A percentile compares a stretch with the other conserved stretches of the same genome.
These are phyloP conservation scores for Hydrolagus colliei DNA, from an alignment of 2,797 vertebrate genomes.

Conservation along the genomic window DNA sequence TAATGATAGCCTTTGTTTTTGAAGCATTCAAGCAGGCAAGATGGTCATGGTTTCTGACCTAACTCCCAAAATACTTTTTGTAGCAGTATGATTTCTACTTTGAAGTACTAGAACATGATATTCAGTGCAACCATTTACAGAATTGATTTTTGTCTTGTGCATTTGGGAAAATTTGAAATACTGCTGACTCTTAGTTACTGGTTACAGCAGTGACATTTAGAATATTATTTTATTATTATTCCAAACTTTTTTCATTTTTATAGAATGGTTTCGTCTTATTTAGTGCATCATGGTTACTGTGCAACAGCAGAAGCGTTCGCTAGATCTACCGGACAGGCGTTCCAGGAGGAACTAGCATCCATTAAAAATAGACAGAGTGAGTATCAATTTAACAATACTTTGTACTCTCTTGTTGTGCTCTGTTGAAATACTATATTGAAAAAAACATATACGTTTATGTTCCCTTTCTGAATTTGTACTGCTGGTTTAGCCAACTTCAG, in stretches of 20 bases:
- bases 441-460: not conserved
- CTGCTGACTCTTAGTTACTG: not conserved
- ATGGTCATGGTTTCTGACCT: not conserved
- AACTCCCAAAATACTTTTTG: not conserved
- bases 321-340: slow-evolving; percentile 72
- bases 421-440: not conserved
- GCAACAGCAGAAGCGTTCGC: slow-evolving; percentile 74
- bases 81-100: not conserved
- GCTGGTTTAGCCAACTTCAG: not conserved
- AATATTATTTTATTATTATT: slow-evolving; percentile 33
- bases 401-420: not conserved
- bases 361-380: slow-evolving; percentile 77
- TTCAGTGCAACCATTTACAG: too few relatives aligned
- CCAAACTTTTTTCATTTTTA: slow-evolving; percentile 47
- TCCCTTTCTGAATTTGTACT: not conserved
- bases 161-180: not conserved
- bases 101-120: too few relatives aligned
- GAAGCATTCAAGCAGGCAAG: too few relatives aligned
- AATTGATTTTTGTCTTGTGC: too few relatives aligned
- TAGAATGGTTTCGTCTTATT: slow-evolving; percentile 73
- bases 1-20: not conserved
- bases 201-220: not conserved
- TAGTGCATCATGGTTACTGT: slow-evolving; percentile 75
- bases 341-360: slow-evolving; percentile 71
- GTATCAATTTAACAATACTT: slow-evolving; percentile 37